A percentile compares a stretch with the other conserved stretches of the same genome.
These are phyloP conservation scores for Drosophila leontia DNA, from an alignment of 1,140 invertebrate species.

Conservation along the genomic window DNA sequence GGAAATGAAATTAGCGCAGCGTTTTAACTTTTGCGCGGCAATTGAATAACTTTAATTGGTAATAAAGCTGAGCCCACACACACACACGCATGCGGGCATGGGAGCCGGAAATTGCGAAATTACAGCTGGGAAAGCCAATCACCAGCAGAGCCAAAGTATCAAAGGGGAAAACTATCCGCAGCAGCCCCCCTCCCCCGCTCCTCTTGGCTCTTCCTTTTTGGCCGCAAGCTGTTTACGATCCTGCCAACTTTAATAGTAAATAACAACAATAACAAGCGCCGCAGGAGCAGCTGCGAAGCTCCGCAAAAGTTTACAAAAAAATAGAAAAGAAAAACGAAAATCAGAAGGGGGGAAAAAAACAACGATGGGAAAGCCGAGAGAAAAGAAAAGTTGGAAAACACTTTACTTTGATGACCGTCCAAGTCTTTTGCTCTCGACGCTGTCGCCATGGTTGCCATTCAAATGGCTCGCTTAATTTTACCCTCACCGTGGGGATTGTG, in stretches of 20 bases:
- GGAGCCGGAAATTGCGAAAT: conserved; percentile 57
- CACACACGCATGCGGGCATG: conserved; percentile 17
- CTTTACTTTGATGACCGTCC: conserved; percentile 62
- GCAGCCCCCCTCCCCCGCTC: neutral
- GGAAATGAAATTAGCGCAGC: conserved; percentile 65
- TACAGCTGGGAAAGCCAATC: conserved; percentile 64
- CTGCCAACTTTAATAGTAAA: conserved; percentile 77
- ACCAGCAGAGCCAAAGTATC: conserved; percentile 51
- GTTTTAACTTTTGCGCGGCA: conserved; percentile 71
- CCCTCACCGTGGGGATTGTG: conserved; percentile 38
- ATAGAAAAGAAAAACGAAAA: conserved; percentile 26
- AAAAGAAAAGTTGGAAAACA: conserved; percentile 63
- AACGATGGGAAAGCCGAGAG: conserved; percentile 16
- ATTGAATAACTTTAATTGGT: conserved; percentile 82
- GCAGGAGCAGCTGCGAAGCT: conserved; percentile 64
- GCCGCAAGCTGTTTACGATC: conserved; percentile 69
- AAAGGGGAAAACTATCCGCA: conserved; percentile 34
- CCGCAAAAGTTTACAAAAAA: conserved; percentile 45
- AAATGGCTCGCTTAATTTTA: conserved; percentile 57
- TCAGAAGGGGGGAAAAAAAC: conserved; percentile 4
- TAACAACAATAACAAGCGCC: conserved; percentile 77
- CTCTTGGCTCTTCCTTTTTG: conserved; percentile 24
- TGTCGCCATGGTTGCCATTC: conserved; percentile 61
- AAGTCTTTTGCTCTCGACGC: conserved; percentile 50
- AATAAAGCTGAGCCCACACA: conserved; percentile 52